These are phyloP conservation scores for Erebia aethiops DNA, from an alignment of 2,888 invertebrate species.

Conservation along the genomic window DNA sequence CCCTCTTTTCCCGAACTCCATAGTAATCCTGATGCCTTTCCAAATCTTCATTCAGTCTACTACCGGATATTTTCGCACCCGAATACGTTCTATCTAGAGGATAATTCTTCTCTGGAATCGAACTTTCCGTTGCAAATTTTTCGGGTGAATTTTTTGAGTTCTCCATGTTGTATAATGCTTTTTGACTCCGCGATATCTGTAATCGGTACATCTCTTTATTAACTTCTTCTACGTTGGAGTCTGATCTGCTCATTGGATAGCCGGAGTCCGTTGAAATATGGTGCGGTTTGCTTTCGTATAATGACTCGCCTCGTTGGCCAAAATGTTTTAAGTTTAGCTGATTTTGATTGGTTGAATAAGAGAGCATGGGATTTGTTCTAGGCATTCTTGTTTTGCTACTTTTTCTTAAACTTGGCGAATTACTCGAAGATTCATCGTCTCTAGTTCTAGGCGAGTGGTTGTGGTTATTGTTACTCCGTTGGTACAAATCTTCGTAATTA, in stretches of 20 bases:
- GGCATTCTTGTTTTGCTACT: conserved; percentile 81
- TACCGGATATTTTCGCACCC: conserved; percentile 74
- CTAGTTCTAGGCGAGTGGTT: conserved; percentile 70
- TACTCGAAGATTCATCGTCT: conserved; percentile 76
- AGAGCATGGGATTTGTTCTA: conserved; percentile 83
- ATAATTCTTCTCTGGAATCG: conserved; percentile 74
- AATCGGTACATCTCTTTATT: conserved; percentile 80
- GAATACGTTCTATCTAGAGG: conserved; percentile 76
- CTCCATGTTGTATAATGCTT: conserved; percentile 76
- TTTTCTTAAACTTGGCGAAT: conserved; percentile 78
- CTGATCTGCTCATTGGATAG: conserved; percentile 77
- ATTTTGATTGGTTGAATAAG: conserved; percentile 77
- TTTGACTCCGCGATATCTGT: conserved; percentile 79
- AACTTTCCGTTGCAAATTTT: conserved; percentile 65
- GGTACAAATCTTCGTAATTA: conserved; percentile 75
- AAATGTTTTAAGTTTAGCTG: conserved; percentile 76
- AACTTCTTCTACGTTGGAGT: conserved; percentile 79
- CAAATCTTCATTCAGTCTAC: conserved; percentile 73
- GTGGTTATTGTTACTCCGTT: conserved; percentile 62
- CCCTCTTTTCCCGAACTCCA: conserved; percentile 61
- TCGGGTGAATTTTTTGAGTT: conserved; percentile 71
- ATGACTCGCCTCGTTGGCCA: conserved; percentile 73
- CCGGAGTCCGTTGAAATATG: conserved; percentile 75
- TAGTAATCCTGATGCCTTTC: conserved; percentile 74
- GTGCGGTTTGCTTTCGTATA: conserved; percentile 77